Base-by-base conservation (phyloP, 2,888 invertebrate species). In the Scrobipalpa atriplicella region DNA sequence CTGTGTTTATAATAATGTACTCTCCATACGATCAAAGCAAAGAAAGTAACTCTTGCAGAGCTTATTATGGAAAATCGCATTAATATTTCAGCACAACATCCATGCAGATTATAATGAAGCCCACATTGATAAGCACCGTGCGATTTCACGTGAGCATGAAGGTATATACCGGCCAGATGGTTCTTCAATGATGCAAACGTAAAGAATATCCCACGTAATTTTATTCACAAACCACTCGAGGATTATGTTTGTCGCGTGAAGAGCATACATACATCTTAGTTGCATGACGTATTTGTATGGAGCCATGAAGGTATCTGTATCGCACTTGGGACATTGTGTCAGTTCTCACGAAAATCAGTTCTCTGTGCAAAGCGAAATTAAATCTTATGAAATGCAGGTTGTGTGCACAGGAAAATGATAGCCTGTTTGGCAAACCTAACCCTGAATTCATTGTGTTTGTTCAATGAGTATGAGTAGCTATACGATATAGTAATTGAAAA, bases 311-410 rank as follows among this genome's bases (percentile, higher is more conserved):
- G 13, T 62, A 54, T 60, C 10, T 66, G 64, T 62, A 38, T 61
- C 38, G 29, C 61, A 65, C 65, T 66, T 67, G 67, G 52, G 67
- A 66, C 68, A 66, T 43, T 36, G 65, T 65, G 67, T 56, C 58
- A 60, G 70, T 70, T 67, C 71, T 67, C 71, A 70, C 69, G 69
- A 54, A 58, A 69, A 65, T 66, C 65, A 69, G 67, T 66, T 64
- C 69, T 69, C 62, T 56, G 58, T 38, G 58, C 16, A 38, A 51
- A 54, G 65, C 47, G 60, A 67, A 68, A 69, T 68, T 68, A 67
- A 56, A 62, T 67, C 67, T 69, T 67, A 54, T 66, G 67, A 64
- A 67, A 69, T 64, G 62, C 10, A 62, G 19, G 18, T 61, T 63
- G 52, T 63, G 51, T 52, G 18, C 29, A 19, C 47, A 52, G 63